Evolutionary conservation across 2,113 vertebrate species (phyloP), one percentile per base, ranked within the genome.

Genomic region (Rhagologus leucostigma): DNA sequence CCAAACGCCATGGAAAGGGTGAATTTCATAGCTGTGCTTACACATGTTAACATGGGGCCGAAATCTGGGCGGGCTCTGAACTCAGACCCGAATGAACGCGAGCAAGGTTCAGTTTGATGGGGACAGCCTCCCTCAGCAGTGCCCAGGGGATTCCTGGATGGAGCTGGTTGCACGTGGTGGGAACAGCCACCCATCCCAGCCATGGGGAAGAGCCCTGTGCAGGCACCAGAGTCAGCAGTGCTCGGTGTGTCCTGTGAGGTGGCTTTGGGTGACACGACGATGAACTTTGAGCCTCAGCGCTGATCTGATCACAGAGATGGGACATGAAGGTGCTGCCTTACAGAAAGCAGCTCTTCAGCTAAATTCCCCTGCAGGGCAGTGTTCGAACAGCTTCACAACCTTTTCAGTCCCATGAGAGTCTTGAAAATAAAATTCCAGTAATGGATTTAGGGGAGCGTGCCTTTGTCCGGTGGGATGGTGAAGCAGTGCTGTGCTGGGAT

Each of bases 51-150:
- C 37, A 18, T 1, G 1, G 14, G 39, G 22, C 19, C 41, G n/a
- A 65, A 77, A 47, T 44, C 44, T 10, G 4, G 20, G 12, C 0
- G 0, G 41, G 13, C 13, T 71, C 49, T 62, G 75, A 60, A n/a
- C 44, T 79, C 12, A 29, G 64, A 55, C 18, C 11, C 0, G 0
- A 15, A 5, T 11, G 49, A 59, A 53, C 0, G 1, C 82, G 5
- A 56, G 21, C 37, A 41, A 82, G 47, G 52, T 33, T 82, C 16
- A 37, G 42, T 44, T 32, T 70, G 52, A 22, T 44, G 39, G 37
- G 2, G 0, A 78, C 42, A 67, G 7, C 42, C 39, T 46, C 47
- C 33, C 37, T 39, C 50, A 16, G 21, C 1, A 1, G 17, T 10
- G 32, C 6, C 10, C 42, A 3, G 11, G 46, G 57, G 18, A 26